Conservation (phyloP, 1,140 invertebrate species). For the Drosophila pallidifrons region DNA sequence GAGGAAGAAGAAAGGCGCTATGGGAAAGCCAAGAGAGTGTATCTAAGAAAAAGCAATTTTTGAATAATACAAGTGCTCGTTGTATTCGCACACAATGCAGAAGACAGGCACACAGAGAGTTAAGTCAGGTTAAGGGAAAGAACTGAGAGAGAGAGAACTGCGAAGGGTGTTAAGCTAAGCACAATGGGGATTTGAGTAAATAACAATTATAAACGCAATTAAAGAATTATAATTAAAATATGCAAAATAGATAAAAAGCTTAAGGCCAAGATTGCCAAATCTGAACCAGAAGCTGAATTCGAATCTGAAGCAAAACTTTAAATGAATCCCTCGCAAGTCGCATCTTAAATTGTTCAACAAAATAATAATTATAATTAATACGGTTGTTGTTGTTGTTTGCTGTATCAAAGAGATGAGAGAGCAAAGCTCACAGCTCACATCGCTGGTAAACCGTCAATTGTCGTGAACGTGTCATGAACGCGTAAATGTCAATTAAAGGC, state of each 20-base stretch:
- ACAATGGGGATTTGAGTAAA: conserved; percentile 8
- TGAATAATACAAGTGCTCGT: conserved; percentile 13
- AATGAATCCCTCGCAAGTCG: neutral
- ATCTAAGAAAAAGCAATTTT: neutral
- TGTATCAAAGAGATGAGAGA: neutral
- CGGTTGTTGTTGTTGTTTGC: neutral
- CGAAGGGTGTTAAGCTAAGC: neutral
- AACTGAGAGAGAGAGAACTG: neutral
- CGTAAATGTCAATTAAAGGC: conserved; percentile 35
- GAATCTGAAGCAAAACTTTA: neutral
- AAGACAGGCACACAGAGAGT: too few relatives aligned
- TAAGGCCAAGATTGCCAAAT: neutral
- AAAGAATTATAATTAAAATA: conserved; percentile 25
- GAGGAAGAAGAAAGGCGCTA: conserved; percentile 10
- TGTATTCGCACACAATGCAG: neutral
- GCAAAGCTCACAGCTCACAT: conserved; percentile 1
- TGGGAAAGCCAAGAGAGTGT: conserved; percentile 39
- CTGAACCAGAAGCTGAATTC: too few relatives aligned
- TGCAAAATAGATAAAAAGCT: conserved; percentile 2
- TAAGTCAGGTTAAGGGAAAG: too few relatives aligned
- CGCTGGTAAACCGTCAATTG: conserved; percentile 7
- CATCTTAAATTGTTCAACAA: too few relatives aligned
- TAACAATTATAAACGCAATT: conserved; percentile 29
- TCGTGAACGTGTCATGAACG: conserved; percentile 9
- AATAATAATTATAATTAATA: conserved; percentile 1